Evolutionary conservation across 2,113 vertebrate genomes (phyloP).

Genomic region (Pteronura brasiliensis): DNA sequence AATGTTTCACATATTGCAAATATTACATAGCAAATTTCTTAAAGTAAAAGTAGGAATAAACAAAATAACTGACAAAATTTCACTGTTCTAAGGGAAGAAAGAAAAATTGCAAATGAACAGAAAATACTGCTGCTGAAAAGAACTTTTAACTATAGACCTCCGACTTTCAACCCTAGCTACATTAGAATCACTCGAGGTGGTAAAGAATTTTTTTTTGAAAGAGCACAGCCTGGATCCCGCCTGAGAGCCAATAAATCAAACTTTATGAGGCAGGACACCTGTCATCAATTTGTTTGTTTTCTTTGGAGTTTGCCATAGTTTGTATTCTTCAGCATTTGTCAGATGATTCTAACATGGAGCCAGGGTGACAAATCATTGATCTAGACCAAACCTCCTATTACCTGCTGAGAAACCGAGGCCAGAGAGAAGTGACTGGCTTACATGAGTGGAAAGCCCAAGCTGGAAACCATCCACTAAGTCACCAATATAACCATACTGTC

Average conservation of each 20-base stretch:
- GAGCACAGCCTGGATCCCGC: not conserved
- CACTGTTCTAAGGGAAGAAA: not conserved
- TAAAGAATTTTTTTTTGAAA: not conserved
- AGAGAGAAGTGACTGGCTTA: not conserved
- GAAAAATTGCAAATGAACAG: not conserved
- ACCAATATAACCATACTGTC: not conserved
- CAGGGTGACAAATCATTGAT: not conserved
- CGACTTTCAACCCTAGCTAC: not conserved
- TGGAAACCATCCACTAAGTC: not conserved
- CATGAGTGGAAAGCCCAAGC: not conserved
- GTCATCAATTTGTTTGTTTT: not conserved
- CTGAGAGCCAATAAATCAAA: slow-evolving; percentile 14
- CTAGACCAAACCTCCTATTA: not conserved
- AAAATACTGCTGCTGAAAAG: not conserved
- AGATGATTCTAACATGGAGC: not conserved
- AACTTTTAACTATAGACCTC: not conserved
- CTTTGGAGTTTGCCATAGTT: not conserved
- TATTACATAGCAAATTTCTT: not conserved
- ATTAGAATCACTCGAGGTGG: not conserved
- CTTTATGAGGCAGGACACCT: not conserved
- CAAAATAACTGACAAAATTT: not conserved
- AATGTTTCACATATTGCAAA: not conserved
- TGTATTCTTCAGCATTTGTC: not conserved
- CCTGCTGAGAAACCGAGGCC: not conserved
- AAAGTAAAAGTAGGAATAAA: not conserved